Conservation (phyloP, 2,888 invertebrate genomes). For the Sarcophaga rosellei region DNA sequence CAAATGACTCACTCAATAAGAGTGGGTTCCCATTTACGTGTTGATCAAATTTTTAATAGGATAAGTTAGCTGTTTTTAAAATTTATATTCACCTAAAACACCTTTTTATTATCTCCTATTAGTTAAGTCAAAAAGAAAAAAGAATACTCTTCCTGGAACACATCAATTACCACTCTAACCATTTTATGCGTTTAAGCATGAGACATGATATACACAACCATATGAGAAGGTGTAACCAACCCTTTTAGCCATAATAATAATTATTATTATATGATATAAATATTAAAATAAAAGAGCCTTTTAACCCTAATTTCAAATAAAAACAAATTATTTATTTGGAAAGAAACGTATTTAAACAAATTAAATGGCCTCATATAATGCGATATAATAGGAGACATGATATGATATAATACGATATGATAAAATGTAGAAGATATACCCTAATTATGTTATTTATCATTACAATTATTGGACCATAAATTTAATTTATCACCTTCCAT, state of each 20-base stretch:
- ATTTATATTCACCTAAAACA: not conserved
- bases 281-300: slow-evolving; percentile 40
- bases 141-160: slow-evolving; percentile 26
- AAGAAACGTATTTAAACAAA: slow-evolving; percentile 5
- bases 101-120: not conserved
- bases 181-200: not conserved
- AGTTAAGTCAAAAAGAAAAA: not conserved
- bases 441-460: slow-evolving; percentile 71
- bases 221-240: slow-evolving; percentile 61
- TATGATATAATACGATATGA: slow-evolving; percentile 5
- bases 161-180: slow-evolving; percentile 15
- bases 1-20: too few species aligned
- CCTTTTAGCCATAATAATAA: slow-evolving; percentile 29
- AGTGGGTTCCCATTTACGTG: too few species aligned
- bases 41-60: too few species aligned
- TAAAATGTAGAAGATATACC: slow-evolving; percentile 21
- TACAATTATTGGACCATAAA: slow-evolving; percentile 70
- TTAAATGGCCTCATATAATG: slow-evolving; percentile 8
- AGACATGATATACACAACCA: not conserved
- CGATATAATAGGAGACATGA: not conserved
- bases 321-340: slow-evolving; percentile 12
- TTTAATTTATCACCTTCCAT: slow-evolving; percentile 54
- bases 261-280: not conserved
- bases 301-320: slow-evolving; percentile 63
- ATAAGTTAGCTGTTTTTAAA: not conserved